Evolutionary conservation across 2,113 vertebrate genomes (phyloP).

Genomic region (Tragulus kanchil): DNA sequence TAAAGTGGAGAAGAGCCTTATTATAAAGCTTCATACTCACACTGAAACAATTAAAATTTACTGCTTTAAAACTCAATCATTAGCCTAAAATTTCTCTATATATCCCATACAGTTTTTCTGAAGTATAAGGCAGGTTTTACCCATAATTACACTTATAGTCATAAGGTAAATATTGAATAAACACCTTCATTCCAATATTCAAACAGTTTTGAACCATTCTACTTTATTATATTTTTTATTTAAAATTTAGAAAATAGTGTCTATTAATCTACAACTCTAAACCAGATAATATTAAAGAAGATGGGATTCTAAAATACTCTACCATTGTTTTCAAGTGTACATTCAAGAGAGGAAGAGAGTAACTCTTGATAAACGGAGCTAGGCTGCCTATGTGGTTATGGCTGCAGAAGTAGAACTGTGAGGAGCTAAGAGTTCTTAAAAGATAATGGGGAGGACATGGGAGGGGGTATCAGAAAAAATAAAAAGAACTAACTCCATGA

Average conservation of each 20-base stretch:
- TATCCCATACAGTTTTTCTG: neutral
- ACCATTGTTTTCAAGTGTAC: neutral
- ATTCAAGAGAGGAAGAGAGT: neutral
- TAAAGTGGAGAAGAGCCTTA: neutral
- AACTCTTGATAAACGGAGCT: neutral
- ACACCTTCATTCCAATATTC: neutral
- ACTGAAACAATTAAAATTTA: conserved; percentile 8
- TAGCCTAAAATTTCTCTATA: conserved; percentile 30
- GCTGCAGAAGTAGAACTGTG: neutral
- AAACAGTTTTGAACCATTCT: conserved; percentile 10
- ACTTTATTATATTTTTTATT: conserved; percentile 1
- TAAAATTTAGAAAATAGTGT: conserved; percentile 45
- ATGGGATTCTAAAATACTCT: conserved; percentile 36
- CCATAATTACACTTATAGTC: neutral
- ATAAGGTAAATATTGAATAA: conserved; percentile 21
- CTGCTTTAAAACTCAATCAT: conserved; percentile 34
- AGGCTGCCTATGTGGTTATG: neutral
- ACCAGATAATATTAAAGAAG: neutral
- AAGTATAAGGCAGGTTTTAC: conserved; percentile 23
- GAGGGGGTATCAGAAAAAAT: conserved; percentile 4
- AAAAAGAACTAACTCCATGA: neutral
- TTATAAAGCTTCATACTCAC: neutral
- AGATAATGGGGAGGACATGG: neutral
- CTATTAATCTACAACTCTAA: conserved; percentile 22
- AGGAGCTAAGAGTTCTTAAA: neutral